These are phyloP conservation scores for Dufourea novaeangliae DNA, from an alignment of 1,140 invertebrate species.

Conservation along the genomic window DNA sequence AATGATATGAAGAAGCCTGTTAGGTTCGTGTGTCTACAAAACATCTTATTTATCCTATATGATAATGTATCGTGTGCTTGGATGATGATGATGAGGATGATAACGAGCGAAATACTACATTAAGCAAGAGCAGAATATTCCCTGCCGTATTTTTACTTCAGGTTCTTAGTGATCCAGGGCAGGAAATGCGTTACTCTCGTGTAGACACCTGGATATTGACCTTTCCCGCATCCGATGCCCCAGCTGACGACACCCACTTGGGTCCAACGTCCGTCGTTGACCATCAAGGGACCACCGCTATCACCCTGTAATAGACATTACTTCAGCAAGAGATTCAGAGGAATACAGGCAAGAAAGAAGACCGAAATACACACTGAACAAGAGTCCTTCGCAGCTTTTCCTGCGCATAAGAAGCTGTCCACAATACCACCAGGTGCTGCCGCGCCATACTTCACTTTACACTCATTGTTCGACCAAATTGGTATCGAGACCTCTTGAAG, in stretches of 20 bases:
- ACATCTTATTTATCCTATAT: conserved; percentile 6
- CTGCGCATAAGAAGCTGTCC: conserved; percentile 93
- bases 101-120: conserved; percentile 16
- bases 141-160: conserved; percentile 77
- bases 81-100: conserved; percentile 10
- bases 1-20: neutral
- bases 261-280: conserved; percentile 89
- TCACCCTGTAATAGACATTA: conserved; percentile 87
- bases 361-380: conserved; percentile 87
- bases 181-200: conserved; percentile 89
- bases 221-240: conserved; percentile 96
- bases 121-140: neutral
- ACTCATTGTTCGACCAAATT: conserved; percentile 91
- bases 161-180: conserved; percentile 89
- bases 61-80: neutral
- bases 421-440: conserved; percentile 94
- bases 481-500: conserved; percentile 92
- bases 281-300: conserved; percentile 94
- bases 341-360: neutral
- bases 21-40: conserved; percentile 13
- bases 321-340: neutral
- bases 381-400: conserved; percentile 90
- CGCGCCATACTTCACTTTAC: conserved; percentile 90
- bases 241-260: conserved; percentile 95
- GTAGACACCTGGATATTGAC: conserved; percentile 95